A percentile compares a stretch with the other conserved stretches of the same genome.
Evolutionary conservation across 2,113 vertebrate genomes (phyloP).

Genomic region (Heliornis fulica): DNA sequence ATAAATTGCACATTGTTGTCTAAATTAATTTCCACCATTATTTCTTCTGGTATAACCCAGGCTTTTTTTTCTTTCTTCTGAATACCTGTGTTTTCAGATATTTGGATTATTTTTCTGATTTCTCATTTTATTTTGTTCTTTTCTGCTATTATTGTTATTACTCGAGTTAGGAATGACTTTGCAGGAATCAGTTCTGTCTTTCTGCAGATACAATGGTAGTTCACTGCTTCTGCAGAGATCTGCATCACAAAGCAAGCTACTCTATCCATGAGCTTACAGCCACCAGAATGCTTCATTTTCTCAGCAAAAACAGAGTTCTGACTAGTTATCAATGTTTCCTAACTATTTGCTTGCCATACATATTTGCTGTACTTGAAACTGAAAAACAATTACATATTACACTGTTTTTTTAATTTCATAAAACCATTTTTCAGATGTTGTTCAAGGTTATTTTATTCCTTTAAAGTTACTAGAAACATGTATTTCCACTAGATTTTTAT

Average conservation of each 20-base stretch:
- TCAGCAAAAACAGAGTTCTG: neutral
- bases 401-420: neutral
- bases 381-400: neutral
- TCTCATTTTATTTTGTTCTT: neutral
- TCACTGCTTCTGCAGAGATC: neutral
- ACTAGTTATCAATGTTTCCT: neutral
- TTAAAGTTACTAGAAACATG: neutral
- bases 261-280: neutral
- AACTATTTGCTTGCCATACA: neutral
- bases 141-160: neutral
- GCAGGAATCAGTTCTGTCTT: neutral
- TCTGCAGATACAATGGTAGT: neutral
- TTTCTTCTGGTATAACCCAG: constrained; percentile 5
- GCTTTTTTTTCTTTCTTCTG: neutral
- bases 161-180: neutral
- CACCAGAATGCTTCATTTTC: neutral
- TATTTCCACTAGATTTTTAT: neutral
- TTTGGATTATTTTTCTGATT: constrained; percentile 2
- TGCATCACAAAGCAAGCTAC: neutral
- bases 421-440: neutral
- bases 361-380: neutral
- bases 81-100: constrained; percentile 35
- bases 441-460: neutral
- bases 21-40: constrained; percentile 34
- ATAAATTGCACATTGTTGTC: constrained; percentile 11